Base-by-base conservation (phyloP, 2,797 vertebrate genomes). In the Platyrinchus mystaceus region DNA sequence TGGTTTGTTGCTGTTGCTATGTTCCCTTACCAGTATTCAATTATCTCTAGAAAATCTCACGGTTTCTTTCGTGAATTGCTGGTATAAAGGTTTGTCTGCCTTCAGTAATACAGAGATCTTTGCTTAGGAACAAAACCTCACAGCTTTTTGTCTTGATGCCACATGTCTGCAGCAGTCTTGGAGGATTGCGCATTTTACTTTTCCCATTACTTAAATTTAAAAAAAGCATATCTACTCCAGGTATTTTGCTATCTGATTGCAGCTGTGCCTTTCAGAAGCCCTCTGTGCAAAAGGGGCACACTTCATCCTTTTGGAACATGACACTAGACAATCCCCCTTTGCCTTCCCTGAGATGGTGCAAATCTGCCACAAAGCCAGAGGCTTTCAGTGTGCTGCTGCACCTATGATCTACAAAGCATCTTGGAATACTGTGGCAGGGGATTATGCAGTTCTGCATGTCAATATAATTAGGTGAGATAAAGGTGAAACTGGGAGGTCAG, bases 401-500 rank as follows among this genome's bases (percentile, higher is more conserved):
- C 36, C 60, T 83, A 39, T 87, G 92, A 94, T 95, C 96, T 96
- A 91, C 5, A n/a, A 78, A 96, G 84, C 81, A 94, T 95, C 88
- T 91, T 80, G 68, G 84, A 94, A 88, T 77, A 58, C 74, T 50
- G 21, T 32, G 68, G 32, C 58, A 91, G 41, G 80, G 90, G 82
- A 93, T 94, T 96, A 93, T 56, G 69, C 81, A 93, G 91, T 94
- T 93, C 84, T 81, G 58, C 73, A 76, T 66, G 71, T 68, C 0
- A 0, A 30, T 91, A 86, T 84, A 95, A 94, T 83, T 93, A 93
- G 88, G 75, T 62, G 66, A 93, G 91, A 91, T 84, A 92, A 95
- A 97, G 94, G 93, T 78, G 92, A 96, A 97, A 87, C 62, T 60
- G 70, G 52, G 87, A 95, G 94, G 82, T 94, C 95, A 97, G 88